These are phyloP conservation scores for Zaprionus tsacasi DNA, from an alignment of 1,140 invertebrate species.

Conservation along the genomic window DNA sequence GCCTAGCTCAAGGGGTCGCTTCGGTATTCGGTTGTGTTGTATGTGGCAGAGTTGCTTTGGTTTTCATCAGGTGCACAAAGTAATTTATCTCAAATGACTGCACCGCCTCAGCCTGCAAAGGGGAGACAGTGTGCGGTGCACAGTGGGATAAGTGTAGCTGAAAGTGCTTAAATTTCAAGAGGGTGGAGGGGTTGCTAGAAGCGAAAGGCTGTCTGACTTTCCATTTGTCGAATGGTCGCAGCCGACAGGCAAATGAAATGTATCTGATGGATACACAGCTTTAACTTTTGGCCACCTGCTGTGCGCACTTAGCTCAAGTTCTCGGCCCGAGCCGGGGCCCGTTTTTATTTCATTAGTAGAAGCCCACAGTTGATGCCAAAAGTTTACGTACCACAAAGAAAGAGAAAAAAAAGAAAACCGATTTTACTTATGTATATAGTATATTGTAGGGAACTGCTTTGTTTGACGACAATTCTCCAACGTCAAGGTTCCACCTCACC, in stretches of 20 bases:
- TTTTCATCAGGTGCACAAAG: slow-evolving; percentile 80
- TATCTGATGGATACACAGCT: slow-evolving; percentile 54
- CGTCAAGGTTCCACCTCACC: not conserved
- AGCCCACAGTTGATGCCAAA: slow-evolving; percentile 63
- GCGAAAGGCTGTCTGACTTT: slow-evolving; percentile 69
- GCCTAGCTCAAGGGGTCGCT: not conserved
- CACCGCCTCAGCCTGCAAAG: slow-evolving; percentile 39
- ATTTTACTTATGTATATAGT: slow-evolving; percentile 38
- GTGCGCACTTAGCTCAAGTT: slow-evolving; percentile 66
- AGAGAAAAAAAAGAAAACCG: not conserved
- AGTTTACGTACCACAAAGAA: slow-evolving; percentile 39
- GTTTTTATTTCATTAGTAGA: slow-evolving; percentile 67
- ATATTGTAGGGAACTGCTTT: slow-evolving; percentile 22
- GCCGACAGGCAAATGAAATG: slow-evolving; percentile 58
- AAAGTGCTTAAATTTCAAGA: not conserved
- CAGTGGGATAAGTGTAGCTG: slow-evolving; percentile 19
- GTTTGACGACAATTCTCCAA: slow-evolving; percentile 25
- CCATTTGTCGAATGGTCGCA: slow-evolving; percentile 23
- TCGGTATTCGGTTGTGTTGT: slow-evolving; percentile 34
- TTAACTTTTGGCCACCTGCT: slow-evolving; percentile 66
- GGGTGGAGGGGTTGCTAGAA: slow-evolving; percentile 22
- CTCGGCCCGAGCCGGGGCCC: slow-evolving; percentile 39
- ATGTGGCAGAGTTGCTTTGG: slow-evolving; percentile 30
- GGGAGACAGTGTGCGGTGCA: not conserved
- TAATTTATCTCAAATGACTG: slow-evolving; percentile 80